Evolutionary conservation across 2,888 invertebrate genomes (phyloP).

Genomic region (Ophion obscuratus): DNA sequence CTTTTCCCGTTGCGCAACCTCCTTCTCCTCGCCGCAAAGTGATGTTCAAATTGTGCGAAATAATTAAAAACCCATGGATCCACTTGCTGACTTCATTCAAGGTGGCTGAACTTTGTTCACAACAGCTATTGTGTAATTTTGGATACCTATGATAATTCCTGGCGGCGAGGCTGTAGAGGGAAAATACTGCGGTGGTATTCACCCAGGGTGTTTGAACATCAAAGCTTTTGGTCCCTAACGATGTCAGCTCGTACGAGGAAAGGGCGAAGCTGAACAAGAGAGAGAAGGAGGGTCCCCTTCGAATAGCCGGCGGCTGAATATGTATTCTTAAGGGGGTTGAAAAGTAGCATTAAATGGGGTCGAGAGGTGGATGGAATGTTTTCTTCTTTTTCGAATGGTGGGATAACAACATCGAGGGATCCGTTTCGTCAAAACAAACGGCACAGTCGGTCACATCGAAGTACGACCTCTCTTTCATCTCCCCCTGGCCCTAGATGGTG

Average conservation of each 20-base stretch:
- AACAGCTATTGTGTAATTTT: too few relatives aligned
- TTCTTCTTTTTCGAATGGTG: constrained; percentile 18
- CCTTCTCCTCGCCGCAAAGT: too few relatives aligned
- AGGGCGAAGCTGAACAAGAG: constrained; percentile 39
- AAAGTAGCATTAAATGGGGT: constrained; percentile 55
- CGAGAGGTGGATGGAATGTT: constrained; percentile 34
- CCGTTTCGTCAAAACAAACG: constrained; percentile 36
- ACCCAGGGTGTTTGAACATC: constrained; percentile 26
- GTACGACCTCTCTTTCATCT: not conserved
- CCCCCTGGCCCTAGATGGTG: constrained; percentile 4
- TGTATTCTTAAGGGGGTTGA: constrained; percentile 59
- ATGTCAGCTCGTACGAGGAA: constrained; percentile 22
- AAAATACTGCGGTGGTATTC: not conserved
- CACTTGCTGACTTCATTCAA: too few relatives aligned
- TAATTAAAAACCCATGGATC: too few relatives aligned
- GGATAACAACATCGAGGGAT: constrained; percentile 41
- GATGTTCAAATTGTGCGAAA: too few relatives aligned
- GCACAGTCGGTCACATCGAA: constrained; percentile 15
- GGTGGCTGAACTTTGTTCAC: too few relatives aligned
- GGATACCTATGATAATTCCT: not conserved
- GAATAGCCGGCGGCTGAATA: constrained; percentile 60
- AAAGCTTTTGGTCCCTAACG: constrained; percentile 55
- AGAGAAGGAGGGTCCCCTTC: constrained; percentile 44
- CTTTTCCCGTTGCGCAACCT: constrained; percentile 2
- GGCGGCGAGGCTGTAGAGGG: not conserved